A percentile compares a stretch with the other conserved stretches of the same genome.
These are phyloP conservation scores for Tenthredo mesomela DNA, from an alignment of 2,888 invertebrate genomes.

Conservation along the genomic window DNA sequence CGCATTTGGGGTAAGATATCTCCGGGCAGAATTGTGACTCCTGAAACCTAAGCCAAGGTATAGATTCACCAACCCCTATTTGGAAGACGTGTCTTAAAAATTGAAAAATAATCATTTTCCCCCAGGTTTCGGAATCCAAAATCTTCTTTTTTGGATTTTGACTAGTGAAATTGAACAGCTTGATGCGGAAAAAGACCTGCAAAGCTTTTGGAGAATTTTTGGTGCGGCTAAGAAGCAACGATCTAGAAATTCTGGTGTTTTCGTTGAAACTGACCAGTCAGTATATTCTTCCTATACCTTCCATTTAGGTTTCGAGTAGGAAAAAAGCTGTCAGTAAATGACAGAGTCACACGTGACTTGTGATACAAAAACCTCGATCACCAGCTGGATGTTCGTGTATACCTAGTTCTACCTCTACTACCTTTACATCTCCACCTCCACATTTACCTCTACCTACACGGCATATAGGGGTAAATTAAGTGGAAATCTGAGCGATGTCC, in stretches of 20 bases:
- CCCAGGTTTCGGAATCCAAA: not conserved
- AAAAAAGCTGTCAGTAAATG: conserved; percentile 22
- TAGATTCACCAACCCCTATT: no score
- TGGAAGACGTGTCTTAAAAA: not conserved
- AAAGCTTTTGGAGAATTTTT: no score
- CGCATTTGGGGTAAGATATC: no score
- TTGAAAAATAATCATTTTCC: not conserved
- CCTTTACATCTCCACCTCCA: not conserved
- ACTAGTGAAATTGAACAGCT: no score
- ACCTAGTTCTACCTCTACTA: no score
- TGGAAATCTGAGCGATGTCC: conserved; percentile 33
- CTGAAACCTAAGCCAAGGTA: not conserved
- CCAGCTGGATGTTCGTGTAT: not conserved
- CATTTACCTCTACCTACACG: not conserved
- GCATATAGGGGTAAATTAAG: conserved; percentile 23
- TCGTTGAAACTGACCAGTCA: not conserved
- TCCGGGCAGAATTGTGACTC: no score
- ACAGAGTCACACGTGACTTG: conserved; percentile 31
- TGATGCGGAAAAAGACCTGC: no score
- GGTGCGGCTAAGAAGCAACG: not conserved
- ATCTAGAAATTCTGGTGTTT: not conserved
- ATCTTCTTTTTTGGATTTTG: not conserved
- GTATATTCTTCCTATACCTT: not conserved
- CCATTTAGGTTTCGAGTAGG: not conserved
- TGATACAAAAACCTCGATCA: conserved; percentile 25